Conservation (phyloP, 1,140 invertebrate genomes). For the Cotesia typhae region DNA sequence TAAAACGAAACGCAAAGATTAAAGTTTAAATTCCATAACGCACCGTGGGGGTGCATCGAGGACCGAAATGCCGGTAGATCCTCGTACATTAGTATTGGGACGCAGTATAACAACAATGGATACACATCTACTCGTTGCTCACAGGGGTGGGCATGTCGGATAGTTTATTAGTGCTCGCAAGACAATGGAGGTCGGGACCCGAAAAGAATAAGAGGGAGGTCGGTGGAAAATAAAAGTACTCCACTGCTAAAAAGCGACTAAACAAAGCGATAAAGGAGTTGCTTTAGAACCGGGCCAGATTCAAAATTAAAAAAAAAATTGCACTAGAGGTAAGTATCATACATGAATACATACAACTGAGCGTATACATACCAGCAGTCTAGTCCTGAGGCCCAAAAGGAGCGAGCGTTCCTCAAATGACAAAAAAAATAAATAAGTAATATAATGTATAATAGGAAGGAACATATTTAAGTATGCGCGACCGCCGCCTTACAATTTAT, state of each 20-base stretch:
- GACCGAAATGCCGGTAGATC: not conserved
- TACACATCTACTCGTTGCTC: conserved; percentile 45
- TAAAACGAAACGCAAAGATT: conserved; percentile 34
- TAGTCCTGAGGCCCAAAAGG: too few species aligned
- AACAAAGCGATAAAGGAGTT: too few species aligned
- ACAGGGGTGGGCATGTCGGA: conserved; percentile 54
- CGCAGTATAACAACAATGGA: conserved; percentile 58
- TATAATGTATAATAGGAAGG: conserved; percentile 33
- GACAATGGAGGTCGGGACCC: conserved; percentile 65
- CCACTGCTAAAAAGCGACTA: too few species aligned
- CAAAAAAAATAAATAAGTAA: not conserved
- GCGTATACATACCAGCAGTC: too few species aligned
- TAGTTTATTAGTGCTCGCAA: conserved; percentile 63
- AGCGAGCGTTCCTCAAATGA: not conserved
- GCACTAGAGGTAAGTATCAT: not conserved
- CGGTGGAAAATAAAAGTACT: conserved; percentile 21
- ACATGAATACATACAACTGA: too few species aligned
- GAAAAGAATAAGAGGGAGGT: conserved; percentile 57
- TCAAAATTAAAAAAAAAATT: too few species aligned
- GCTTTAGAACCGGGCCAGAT: too few species aligned
- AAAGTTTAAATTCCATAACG: conserved; percentile 51
- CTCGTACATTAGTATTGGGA: not conserved
- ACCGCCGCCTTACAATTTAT: conserved; percentile 61
- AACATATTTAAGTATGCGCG: conserved; percentile 65
- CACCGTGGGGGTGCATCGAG: conserved; percentile 43